Evolutionary conservation across 2,113 vertebrate genomes (phyloP).

Genomic region (Tylochromis polylepis): DNA sequence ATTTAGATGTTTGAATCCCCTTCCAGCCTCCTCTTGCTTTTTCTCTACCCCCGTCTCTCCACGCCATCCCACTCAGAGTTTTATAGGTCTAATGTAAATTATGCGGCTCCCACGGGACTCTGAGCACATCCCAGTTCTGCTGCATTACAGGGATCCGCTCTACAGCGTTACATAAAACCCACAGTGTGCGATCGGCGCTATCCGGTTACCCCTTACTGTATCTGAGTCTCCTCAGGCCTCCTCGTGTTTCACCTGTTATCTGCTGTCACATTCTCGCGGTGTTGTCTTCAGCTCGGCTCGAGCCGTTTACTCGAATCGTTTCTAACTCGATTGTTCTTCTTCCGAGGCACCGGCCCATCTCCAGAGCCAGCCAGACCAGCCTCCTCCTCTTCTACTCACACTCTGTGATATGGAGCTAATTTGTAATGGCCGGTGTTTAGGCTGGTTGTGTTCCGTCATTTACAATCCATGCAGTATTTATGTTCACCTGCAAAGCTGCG

Average conservation of each 20-base stretch:
- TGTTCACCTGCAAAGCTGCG: not conserved
- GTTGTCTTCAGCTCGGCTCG: not conserved
- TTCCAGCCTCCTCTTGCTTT: not conserved
- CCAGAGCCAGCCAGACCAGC: not conserved
- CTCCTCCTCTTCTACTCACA: not conserved
- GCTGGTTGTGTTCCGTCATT: not conserved
- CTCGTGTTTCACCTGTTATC: conserved; percentile 11
- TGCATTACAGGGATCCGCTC: conserved; percentile 1
- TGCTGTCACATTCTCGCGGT: not conserved
- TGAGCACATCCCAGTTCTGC: conserved; percentile 4
- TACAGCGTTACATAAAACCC: conserved; percentile 3
- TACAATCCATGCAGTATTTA: not conserved
- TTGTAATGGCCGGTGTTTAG: not conserved
- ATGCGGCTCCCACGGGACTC: not conserved
- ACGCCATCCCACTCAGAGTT: not conserved
- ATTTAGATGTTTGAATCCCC: not conserved
- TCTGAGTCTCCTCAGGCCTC: not conserved
- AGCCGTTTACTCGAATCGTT: not conserved
- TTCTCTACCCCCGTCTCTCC: not conserved
- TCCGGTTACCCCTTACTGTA: conserved; percentile 24
- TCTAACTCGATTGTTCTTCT: not conserved
- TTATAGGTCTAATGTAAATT: conserved; percentile 42
- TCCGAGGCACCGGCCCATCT: not conserved
- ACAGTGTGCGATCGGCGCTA: not conserved
- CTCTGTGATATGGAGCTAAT: not conserved